Conservation (phyloP, 2,888 invertebrate species). For the Autographa pulchrina region DNA sequence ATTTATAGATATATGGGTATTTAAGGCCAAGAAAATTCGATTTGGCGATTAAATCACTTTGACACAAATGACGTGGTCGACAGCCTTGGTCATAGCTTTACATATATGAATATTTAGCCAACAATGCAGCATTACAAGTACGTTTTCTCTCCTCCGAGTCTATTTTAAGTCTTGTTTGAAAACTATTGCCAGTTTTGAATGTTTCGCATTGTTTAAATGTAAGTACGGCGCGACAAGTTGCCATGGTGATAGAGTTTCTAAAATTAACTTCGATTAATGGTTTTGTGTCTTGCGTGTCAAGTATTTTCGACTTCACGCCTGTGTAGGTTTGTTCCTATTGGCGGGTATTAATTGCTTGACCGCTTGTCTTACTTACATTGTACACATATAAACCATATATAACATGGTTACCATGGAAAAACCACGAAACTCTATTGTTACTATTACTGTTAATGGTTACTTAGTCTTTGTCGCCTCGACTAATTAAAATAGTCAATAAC, state of each 20-base stretch:
- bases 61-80: conserved; percentile 66
- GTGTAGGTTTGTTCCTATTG: conserved; percentile 35
- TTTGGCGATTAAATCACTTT: conserved; percentile 67
- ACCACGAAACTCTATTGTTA: not conserved
- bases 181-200: conserved; percentile 51
- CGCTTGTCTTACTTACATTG: not conserved
- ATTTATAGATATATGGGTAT: not conserved
- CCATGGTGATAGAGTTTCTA: conserved; percentile 43
- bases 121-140: conserved; percentile 61
- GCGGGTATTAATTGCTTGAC: conserved; percentile 20
- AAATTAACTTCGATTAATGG: conserved; percentile 20
- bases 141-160: conserved; percentile 62
- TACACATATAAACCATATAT: not conserved
- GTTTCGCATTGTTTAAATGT: conserved; percentile 52
- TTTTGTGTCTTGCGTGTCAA: conserved; percentile 33
- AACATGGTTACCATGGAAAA: not conserved
- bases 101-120: conserved; percentile 76
- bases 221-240: conserved; percentile 31
- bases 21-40: conserved; percentile 38
- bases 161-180: conserved; percentile 60
- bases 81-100: conserved; percentile 73
- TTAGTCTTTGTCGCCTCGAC: not conserved
- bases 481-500: not conserved
- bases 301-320: conserved; percentile 36
- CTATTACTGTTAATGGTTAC: not conserved